phyloP scores from a whole-genome alignment of 1,140 invertebrate species.

The Zophobas atratus region DNA sequence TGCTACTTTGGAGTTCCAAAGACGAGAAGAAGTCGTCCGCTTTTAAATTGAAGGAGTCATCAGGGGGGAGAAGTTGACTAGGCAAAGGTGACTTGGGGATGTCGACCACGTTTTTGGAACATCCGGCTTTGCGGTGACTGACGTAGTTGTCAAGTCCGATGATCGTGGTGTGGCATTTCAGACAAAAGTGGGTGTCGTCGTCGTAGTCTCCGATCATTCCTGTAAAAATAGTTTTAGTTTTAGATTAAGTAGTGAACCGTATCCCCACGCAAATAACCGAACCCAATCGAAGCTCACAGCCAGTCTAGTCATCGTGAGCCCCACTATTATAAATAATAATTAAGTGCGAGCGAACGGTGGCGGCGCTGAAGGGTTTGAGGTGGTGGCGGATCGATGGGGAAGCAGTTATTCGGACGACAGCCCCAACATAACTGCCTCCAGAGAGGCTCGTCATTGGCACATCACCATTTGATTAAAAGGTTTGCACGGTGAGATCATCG shows the following conservation, averaged over 20 bases:
- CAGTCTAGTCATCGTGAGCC: constrained; percentile 11
- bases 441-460: constrained; percentile 42
- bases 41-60: constrained; percentile 73
- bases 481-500: constrained; percentile 34
- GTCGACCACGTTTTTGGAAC: constrained; percentile 64
- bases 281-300: not conserved
- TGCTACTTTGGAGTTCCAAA: constrained; percentile 85
- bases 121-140: constrained; percentile 81
- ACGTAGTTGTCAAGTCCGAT: constrained; percentile 85
- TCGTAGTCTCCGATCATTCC: constrained; percentile 73
- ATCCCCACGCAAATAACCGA: too few species aligned
- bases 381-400: constrained; percentile 62
- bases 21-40: constrained; percentile 90
- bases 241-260: constrained; percentile 10
- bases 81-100: constrained; percentile 68
- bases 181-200: constrained; percentile 87
- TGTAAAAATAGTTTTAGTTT: constrained; percentile 36
- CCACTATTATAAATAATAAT: constrained; percentile 52
- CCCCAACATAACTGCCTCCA: constrained; percentile 52
- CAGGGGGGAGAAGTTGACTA: constrained; percentile 59
- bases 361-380: constrained; percentile 41
- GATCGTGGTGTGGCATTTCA: constrained; percentile 87
- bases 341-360: constrained; percentile 43
- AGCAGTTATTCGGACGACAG: constrained; percentile 66
- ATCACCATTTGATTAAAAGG: constrained; percentile 33